Evolutionary conservation across 2,113 vertebrate genomes (phyloP).

Genomic region (Raja brachyura): DNA sequence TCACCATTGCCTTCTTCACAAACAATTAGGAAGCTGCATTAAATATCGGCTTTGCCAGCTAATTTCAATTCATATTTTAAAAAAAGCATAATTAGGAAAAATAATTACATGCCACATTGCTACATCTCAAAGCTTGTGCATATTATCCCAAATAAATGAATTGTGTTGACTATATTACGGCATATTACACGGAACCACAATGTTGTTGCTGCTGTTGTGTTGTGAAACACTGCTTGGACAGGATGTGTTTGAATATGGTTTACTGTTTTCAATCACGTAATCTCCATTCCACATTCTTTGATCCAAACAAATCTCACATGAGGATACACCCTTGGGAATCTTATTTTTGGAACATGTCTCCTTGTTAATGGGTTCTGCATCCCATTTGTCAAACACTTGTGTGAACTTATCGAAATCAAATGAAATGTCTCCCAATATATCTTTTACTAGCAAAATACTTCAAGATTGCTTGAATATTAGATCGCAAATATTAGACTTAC

Average conservation of each 20-base stretch:
- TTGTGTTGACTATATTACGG: neutral
- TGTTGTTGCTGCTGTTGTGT: neutral
- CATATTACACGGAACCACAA: neutral
- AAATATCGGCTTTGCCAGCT: too few species aligned
- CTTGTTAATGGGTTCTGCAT: neutral
- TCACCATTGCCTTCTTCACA: too few species aligned
- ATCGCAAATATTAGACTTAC: conserved; percentile 67
- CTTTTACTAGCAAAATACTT: neutral
- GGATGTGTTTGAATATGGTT: neutral
- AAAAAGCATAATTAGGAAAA: too few species aligned
- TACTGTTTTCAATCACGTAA: neutral
- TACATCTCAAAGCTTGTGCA: neutral
- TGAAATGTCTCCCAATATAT: neutral
- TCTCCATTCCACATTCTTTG: neutral
- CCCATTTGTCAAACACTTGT: neutral
- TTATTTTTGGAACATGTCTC: neutral
- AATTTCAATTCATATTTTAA: too few species aligned
- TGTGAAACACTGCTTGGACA: neutral
- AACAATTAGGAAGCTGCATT: too few species aligned
- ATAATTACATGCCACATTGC: too few species aligned
- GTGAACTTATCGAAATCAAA: neutral
- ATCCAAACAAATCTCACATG: neutral
- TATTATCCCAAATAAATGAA: neutral
- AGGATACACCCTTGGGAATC: neutral
- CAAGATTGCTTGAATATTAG: neutral